Evolutionary conservation across 1,140 invertebrate species (phyloP), one percentile per base, ranked within the genome.

Genomic region (roundworm (Caenorhabditis elegans)): DNA sequence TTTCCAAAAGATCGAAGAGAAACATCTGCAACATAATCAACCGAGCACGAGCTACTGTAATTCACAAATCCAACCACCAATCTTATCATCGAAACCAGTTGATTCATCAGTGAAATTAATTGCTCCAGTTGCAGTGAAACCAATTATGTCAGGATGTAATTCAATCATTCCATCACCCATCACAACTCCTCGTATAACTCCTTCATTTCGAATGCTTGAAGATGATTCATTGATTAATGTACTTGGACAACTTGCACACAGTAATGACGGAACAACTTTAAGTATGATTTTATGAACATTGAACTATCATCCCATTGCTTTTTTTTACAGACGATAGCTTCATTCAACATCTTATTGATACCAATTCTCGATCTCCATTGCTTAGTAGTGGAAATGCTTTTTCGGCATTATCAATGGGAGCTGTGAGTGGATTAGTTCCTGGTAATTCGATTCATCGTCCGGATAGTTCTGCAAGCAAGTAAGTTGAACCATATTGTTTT

Each of bases 1-100:
- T 10, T 65, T 84, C 2, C 78, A 83, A 46, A 75, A 84, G 22
- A 78, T 84, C 5, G 82, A 84, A 43, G 26, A 24, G n/a, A 47
- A 53, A 26, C 82, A 84, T 36, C 36, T 22, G 10, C 24, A 46
- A 26, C 22, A 31, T 0, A 46, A 76, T 31, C 36, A 76, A 46
- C 39, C 39, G 39, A 46, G 75, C 24, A 60, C 28, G 3, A 60
- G 28, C 28, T 60, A 34, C 17, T 51, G 5, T 24, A 24, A 51
- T 51, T 5, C 4, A 3, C 51, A 60, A 39, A 43, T 46, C 3
- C 49, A 79, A 65, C 36, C 22, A 46, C 36, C 51, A 17, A 19
- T 80, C 5, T 19, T 49, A 28, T 49, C 51, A 19, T 60, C 80
- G 4, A 78, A 60, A 34, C 51, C 80, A 43, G 70, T 46, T 19